A percentile compares a stretch with the other conserved stretches of the same genome.
Conservation (phyloP, 2,113 vertebrate genomes). For the Corythornis vintsioides region DNA sequence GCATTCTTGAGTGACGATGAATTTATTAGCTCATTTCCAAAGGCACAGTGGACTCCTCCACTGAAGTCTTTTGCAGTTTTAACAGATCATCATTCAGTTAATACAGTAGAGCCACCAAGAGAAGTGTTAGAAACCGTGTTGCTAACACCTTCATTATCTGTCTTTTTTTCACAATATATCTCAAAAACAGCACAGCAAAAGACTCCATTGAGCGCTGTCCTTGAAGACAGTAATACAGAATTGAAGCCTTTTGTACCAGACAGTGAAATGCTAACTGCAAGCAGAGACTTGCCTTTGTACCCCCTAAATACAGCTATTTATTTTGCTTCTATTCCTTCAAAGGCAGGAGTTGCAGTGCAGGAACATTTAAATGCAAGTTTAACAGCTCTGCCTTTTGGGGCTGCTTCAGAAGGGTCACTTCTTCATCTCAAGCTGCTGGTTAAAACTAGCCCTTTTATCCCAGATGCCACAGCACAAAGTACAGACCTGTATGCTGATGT, state of each 20-base stretch:
- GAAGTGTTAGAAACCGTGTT: slow-evolving; percentile 9
- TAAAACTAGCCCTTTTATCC: neutral
- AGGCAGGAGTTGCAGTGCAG: neutral
- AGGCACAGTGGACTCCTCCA: slow-evolving; percentile 62
- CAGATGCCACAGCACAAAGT: neutral
- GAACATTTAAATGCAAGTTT: neutral
- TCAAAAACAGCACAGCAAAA: slow-evolving; percentile 25
- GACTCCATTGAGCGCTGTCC: neutral
- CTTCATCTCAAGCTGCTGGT: neutral
- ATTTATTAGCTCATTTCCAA: slow-evolving; percentile 74
- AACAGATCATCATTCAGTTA: slow-evolving; percentile 2
- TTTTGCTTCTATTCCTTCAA: slow-evolving; percentile 41
- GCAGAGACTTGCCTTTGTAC: slow-evolving; percentile 49
- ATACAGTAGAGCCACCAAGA: slow-evolving; percentile 31
- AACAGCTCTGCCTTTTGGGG: neutral
- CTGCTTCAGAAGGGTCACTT: neutral
- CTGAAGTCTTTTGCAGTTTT: slow-evolving; percentile 50
- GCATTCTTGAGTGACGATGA: slow-evolving; percentile 46
- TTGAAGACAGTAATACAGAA: neutral
- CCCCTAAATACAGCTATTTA: slow-evolving; percentile 25
- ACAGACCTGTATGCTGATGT: neutral
- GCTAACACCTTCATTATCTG: slow-evolving; percentile 49
- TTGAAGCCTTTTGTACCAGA: slow-evolving; percentile 20
- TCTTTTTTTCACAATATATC: neutral
- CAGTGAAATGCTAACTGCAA: slow-evolving; percentile 15